Base-by-base conservation (phyloP, 2,888 invertebrate species). In the Hedychridium roseum region DNA sequence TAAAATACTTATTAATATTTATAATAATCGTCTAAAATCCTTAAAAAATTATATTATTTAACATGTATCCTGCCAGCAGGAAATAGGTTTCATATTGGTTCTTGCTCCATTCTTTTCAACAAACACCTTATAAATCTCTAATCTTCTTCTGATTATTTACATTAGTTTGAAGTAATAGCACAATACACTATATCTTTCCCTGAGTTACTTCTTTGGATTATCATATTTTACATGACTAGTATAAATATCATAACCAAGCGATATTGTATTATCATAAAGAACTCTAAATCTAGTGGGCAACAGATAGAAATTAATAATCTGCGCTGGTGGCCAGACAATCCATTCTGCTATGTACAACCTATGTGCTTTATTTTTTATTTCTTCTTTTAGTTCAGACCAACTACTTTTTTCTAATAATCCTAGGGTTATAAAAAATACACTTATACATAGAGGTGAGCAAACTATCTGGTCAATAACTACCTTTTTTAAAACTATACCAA, bases 301-400 rank as follows among this genome's bases (percentile, higher is more conserved):
- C 71, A 90, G 86, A 76, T 90, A 92, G 80, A 97, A 97, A 78
- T 96, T 97, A n/a, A 97, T 82, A 30, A 93, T 82, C 77, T 97
- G 96, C 1, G 94, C 94, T 3, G 92, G 91, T 0, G 96, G 95
- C 95, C 96, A 96, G 17, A 96, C 86, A 3, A 91, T 73, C 91
- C 94, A 95, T 76, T 97, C 96, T 1, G 93, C 94, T 37, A 85
- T 82, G 72, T 94, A 94, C 7, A 96, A 80, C 58, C 82, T 85
- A 82, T 85, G 85, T 14, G 90, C 91, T 78, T 95, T 94, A 18
- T 84, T 80, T 61, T 81, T 82, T 21, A 92, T 82, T 80, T 92
- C 91, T 28, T 82, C 77, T 55, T 84, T 82, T 43, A 92, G 84
- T 61, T 88, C 86, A 11, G 81, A 71, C 38, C 81, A 70, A 1